A percentile compares a stretch with the other conserved stretches of the same genome.
These are phyloP conservation scores for Sapayoa aenigma DNA, from an alignment of 2,113 vertebrate species.

Conservation along the genomic window DNA sequence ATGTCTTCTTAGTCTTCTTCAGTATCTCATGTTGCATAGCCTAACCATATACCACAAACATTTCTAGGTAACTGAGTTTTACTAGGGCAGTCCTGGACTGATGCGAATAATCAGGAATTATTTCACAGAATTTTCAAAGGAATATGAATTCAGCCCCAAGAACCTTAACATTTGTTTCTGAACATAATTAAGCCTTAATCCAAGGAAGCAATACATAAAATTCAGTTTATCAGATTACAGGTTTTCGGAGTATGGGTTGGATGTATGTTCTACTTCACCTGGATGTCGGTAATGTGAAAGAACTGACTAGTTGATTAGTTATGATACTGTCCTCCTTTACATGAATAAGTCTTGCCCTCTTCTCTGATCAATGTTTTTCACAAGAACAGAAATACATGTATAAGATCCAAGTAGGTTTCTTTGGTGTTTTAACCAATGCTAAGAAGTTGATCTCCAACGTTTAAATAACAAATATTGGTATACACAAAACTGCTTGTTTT, in stretches of 20 bases:
- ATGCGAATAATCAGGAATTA: neutral
- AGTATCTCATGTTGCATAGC: neutral
- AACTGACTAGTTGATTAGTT: neutral
- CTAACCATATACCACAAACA: neutral
- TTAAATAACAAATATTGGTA: neutral
- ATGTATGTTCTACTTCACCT: neutral
- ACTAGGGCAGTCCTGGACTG: neutral
- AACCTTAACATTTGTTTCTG: neutral
- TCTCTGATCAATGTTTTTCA: neutral
- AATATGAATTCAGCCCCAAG: neutral
- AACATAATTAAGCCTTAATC: neutral
- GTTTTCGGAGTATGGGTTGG: neutral
- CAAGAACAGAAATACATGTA: neutral
- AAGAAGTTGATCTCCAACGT: neutral
- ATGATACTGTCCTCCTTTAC: neutral
- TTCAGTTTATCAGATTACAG: neutral
- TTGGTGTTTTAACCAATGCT: neutral
- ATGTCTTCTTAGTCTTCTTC: neutral
- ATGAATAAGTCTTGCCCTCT: neutral
- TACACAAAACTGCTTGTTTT: neutral
- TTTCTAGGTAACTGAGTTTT: neutral
- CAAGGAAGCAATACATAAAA: neutral
- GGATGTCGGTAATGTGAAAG: neutral
- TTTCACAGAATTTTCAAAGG: neutral
- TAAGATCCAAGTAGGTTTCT: neutral